Base-by-base conservation (phyloP, 2,888 invertebrate species). In the Bellardia bayeri region DNA sequence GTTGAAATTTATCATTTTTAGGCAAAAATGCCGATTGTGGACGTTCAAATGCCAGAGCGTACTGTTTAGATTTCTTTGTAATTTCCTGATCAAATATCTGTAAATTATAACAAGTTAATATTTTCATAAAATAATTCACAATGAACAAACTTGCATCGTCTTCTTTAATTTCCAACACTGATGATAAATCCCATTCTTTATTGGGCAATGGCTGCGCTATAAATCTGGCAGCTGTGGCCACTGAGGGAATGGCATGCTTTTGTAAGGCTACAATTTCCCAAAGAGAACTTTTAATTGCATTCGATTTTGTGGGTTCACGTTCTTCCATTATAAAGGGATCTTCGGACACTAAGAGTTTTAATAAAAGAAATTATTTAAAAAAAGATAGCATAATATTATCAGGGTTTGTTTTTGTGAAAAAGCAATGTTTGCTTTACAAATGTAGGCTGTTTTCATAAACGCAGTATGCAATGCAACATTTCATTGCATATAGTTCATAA, bases 311-410 rank as follows among this genome's bases (percentile, higher is more conserved):
- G 0, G 98, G 97, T 92, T 97, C 96, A 6, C 95, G 93, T 94
- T 98, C 98, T 85, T 97, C 96, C 95, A 96, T 96, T 88, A 97
- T 94, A 94, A 96, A 99, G 0, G 99, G 98, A 94, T 99, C 99
- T 64, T 88, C 90, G 4, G 90, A 86, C 72, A 90, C 90, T 89
- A 92, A 64, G 45, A 14, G 49, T 16, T 66, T n/a, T 9, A 49
- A 30, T 64, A 13, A 61, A 5, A n/a, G 63, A 61, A 23, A 37
- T 37, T 0, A 37, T 37, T 37, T 4, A 23, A 23, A 23, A 23
- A 0, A 23, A 23, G 23, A 23, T 23, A 23, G 23, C 23, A 23
- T 23, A 23, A 23, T 23, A 23, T 23, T 23, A 23, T 23, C 23
- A 23, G 23, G 23, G 23, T 23, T 23, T 23, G 23, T 23, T 23